A percentile compares a stretch with the other conserved stretches of the same genome.
phyloP scores from a whole-genome alignment of 2,113 vertebrate species.

The Sardina pilchardus region DNA sequence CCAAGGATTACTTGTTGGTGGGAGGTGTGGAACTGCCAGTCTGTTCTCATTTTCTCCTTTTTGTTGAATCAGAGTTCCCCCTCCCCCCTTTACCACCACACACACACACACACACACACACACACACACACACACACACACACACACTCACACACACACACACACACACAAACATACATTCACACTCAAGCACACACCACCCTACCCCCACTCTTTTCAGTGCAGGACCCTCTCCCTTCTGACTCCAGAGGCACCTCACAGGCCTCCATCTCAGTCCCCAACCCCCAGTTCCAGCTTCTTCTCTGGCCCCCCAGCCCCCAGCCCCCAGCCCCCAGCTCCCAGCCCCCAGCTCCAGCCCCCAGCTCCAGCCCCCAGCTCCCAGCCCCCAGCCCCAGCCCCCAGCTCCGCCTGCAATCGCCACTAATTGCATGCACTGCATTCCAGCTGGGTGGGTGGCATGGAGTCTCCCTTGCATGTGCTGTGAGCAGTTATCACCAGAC shows the following conservation, averaged over 20 bases:
- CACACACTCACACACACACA: background rate
- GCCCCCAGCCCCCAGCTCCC: conserved; percentile 36
- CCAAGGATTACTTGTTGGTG: conserved; percentile 73
- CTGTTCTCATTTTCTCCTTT: conserved; percentile 50
- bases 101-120: conserved; percentile 18
- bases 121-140: conserved; percentile 51
- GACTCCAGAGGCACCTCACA: conserved; percentile 33
- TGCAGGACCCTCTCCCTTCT: conserved; percentile 28
- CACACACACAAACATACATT: conserved; percentile 51
- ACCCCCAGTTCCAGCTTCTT: conserved; percentile 11
- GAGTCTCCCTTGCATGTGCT: conserved; percentile 69
- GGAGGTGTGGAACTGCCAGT: conserved; percentile 64
- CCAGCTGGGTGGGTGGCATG: conserved; percentile 81
- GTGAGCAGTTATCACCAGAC: conserved; percentile 69
- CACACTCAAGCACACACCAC: conserved; percentile 7
- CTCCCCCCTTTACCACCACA: conserved; percentile 25
- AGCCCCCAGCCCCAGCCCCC: conserved; percentile 37
- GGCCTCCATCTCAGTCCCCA: conserved; percentile 18
- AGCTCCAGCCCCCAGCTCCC: conserved; percentile 41
- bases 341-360: conserved; percentile 37
- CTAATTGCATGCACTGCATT: conserved; percentile 80
- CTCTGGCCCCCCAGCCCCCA: conserved; percentile 20
- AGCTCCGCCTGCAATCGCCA: conserved; percentile 66
- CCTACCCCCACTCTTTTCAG: conserved; percentile 21
- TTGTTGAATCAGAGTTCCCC: conserved; percentile 64